Percentiles rank a stretch among this genome's conserved stretches.
Conservation (phyloP, 2,113 vertebrate species). For the Saimiri boliviensis region DNA sequence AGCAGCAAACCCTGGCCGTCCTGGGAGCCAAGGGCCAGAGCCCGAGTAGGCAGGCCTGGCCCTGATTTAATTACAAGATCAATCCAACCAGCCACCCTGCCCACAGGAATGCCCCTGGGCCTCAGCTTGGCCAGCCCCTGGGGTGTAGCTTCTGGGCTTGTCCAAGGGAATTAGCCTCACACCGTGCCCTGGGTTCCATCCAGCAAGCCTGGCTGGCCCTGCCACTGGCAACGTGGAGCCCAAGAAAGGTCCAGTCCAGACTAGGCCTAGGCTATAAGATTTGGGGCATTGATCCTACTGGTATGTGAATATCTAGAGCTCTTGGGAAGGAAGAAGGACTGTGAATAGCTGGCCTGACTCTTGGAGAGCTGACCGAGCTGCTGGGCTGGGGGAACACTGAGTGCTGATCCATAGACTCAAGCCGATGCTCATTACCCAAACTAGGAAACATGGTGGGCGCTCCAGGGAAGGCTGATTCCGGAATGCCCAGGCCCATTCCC, state of each 20-base stretch:
- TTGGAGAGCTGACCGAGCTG: background rate
- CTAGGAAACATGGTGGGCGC: too few relatives aligned
- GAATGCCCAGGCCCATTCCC: background rate
- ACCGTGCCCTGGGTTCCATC: slow-evolving; percentile 40
- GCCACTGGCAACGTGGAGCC: background rate
- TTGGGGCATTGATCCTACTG: background rate
- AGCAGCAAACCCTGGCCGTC: background rate
- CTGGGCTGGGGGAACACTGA: background rate
- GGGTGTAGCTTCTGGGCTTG: slow-evolving; percentile 49
- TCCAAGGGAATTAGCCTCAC: slow-evolving; percentile 68
- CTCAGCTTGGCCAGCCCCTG: slow-evolving; percentile 51
- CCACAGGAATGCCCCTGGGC: slow-evolving; percentile 26
- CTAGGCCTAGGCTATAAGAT: background rate
- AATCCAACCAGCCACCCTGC: slow-evolving; percentile 47
- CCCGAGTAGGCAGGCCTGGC: slow-evolving; percentile 17
- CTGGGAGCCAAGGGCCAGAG: background rate
- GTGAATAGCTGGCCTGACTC: background rate
- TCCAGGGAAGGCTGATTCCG: background rate
- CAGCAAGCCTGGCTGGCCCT: slow-evolving; percentile 2
- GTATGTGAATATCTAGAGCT: background rate
- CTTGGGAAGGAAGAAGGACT: background rate
- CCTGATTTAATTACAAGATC: slow-evolving; percentile 66
- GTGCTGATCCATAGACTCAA: background rate
- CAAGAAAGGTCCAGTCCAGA: background rate
- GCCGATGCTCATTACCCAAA: background rate